Conservation (phyloP, 37 sponge, comb jelly and placozoan genomes). For the Haliclona indistincta region DNA sequence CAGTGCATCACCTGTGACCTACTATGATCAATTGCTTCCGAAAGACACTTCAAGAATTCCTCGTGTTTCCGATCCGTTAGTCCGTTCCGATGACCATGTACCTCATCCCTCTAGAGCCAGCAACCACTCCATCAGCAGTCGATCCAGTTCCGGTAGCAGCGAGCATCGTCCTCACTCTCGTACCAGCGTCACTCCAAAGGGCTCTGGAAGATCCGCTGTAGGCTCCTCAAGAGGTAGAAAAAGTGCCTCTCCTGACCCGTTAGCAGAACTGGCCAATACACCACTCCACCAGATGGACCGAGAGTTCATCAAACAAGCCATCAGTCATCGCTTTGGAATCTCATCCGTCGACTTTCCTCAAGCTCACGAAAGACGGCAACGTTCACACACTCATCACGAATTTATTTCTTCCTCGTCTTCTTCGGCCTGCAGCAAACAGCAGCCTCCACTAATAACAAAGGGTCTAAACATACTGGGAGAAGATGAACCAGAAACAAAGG, state of each 20-base stretch:
- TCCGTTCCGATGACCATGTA: no score
- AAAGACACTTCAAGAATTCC: no score
- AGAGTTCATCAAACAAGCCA: conserved; percentile 23
- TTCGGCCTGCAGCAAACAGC: background rate
- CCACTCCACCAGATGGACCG: conserved; percentile 3
- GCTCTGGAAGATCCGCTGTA: background rate
- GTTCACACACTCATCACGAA: background rate
- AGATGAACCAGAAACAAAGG: background rate
- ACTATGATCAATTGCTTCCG: no score
- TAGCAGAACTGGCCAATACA: background rate
- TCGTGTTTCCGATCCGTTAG: no score
- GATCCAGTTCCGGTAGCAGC: conserved; percentile 8
- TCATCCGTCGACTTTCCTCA: no score
- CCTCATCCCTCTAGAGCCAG: no score
- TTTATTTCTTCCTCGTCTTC: background rate
- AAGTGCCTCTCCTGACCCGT: conserved; percentile 1
- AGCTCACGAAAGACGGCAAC: background rate
- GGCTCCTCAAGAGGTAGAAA: background rate
- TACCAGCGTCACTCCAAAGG: background rate
- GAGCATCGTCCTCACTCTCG: background rate
- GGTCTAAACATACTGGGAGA: background rate
- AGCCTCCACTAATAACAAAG: background rate
- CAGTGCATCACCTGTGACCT: no score
- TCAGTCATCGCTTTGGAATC: conserved; percentile 28
- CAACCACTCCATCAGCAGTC: conserved; percentile 12